phyloP scores from a whole-genome alignment of 2,113 vertebrate species.

The Callithrix jacchus region DNA sequence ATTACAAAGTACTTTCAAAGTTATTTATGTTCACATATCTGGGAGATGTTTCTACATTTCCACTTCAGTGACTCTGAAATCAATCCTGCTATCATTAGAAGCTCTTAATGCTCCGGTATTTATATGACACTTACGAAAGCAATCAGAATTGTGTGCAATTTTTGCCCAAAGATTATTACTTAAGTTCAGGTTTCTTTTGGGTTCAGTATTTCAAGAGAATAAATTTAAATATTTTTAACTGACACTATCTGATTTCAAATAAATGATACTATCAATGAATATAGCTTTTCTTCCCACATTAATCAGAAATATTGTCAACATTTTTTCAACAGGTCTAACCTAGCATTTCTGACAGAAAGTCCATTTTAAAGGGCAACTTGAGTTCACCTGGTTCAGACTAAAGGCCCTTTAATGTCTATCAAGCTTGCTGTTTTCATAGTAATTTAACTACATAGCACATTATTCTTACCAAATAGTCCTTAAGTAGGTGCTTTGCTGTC shows the following conservation, averaged over 20 bases:
- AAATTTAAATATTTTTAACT: background rate
- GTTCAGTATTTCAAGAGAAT: constrained; percentile 9
- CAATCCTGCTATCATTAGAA: background rate
- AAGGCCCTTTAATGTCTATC: background rate
- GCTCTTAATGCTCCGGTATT: background rate
- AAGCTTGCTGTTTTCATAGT: background rate
- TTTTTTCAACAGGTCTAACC: constrained; percentile 13
- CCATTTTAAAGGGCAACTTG: constrained; percentile 31
- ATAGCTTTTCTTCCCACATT: background rate
- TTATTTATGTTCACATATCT: background rate
- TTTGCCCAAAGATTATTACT: background rate
- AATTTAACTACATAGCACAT: background rate
- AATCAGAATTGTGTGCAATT: background rate
- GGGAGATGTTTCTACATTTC: background rate
- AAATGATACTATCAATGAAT: background rate
- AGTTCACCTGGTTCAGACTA: constrained; percentile 24
- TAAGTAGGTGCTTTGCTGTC: background rate
- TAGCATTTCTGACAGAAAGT: constrained; percentile 34
- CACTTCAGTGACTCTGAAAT: background rate
- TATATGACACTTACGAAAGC: background rate
- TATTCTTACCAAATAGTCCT: background rate
- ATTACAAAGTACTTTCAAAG: background rate
- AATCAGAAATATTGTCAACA: constrained; percentile 9
- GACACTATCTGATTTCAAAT: constrained; percentile 3
- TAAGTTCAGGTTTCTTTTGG: background rate